Conservation (phyloP, 53 echinoderm and acorn worm species). For the Temnopleurus reevesii region DNA sequence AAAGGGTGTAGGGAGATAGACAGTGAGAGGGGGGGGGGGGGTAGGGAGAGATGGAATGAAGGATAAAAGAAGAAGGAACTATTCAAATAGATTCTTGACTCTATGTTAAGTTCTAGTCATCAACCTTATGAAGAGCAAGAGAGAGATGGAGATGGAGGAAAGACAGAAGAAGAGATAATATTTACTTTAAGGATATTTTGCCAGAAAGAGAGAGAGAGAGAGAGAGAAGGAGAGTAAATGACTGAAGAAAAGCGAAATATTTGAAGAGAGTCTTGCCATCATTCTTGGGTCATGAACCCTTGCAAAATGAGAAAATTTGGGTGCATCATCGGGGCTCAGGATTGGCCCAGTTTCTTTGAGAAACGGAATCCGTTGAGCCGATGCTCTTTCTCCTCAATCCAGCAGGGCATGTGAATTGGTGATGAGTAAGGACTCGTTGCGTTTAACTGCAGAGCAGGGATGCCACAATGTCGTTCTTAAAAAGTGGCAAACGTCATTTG, state of each 20-base stretch:
- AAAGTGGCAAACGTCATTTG: background rate
- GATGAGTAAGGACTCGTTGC: constrained; percentile 41
- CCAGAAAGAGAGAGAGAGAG: no score
- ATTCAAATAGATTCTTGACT: constrained; percentile 3
- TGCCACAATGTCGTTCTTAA: background rate
- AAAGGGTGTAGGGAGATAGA: background rate
- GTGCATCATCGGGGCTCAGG: constrained; percentile 41
- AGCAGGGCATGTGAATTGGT: constrained; percentile 35
- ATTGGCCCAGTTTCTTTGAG: constrained; percentile 58
- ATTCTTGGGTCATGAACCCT: constrained; percentile 37
- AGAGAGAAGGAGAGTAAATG: background rate
- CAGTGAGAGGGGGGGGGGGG: background rate
- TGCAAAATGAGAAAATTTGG: constrained; percentile 53
- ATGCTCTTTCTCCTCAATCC: background rate
- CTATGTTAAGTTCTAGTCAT: no score
- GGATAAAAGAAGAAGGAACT: background rate
- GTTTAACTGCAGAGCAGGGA: background rate
- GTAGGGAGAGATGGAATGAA: background rate
- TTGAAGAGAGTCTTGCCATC: background rate
- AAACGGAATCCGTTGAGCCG: constrained; percentile 39
- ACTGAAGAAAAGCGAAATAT: background rate
- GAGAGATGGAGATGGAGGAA: no score
- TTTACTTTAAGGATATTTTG: no score
- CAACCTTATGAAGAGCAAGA: no score
- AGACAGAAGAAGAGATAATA: no score